phyloP scores from a whole-genome alignment of 2,113 vertebrate species.

The Ploceus nigricollis region DNA sequence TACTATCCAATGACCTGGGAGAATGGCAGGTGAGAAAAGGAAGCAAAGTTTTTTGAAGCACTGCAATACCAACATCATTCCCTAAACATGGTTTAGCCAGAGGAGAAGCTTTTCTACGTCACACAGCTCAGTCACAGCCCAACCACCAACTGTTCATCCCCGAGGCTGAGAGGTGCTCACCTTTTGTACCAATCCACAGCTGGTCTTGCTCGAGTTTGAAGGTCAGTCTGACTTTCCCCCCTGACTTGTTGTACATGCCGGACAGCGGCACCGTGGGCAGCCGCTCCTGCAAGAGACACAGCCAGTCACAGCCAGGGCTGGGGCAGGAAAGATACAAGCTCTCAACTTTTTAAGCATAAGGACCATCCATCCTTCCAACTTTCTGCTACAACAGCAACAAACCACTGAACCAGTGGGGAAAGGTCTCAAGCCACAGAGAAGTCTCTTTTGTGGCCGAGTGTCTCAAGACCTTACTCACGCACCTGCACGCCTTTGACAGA shows the following conservation, averaged over 20 bases:
- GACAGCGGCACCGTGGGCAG: conserved; percentile 95
- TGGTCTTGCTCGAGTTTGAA: conserved; percentile 99
- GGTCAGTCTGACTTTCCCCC: conserved; percentile 94
- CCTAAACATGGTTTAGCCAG: background rate
- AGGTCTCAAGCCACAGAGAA: background rate
- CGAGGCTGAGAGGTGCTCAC: conserved; percentile 64
- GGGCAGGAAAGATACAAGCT: background rate
- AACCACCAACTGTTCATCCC: background rate
- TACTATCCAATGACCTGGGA: background rate
- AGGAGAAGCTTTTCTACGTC: background rate
- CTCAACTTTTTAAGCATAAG: background rate
- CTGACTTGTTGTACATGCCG: conserved; percentile 98
- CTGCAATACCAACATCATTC: background rate
- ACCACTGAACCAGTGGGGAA: background rate
- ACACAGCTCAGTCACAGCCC: background rate
- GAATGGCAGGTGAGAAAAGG: background rate
- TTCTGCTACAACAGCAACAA: background rate
- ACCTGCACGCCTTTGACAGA: conserved; percentile 94
- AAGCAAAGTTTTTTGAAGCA: background rate
- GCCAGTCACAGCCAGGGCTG: background rate
- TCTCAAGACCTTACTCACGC: background rate
- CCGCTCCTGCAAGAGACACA: conserved; percentile 80
- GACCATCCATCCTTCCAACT: background rate
- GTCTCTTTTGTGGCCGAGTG: background rate
- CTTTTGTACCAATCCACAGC: conserved; percentile 98